phyloP scores from a whole-genome alignment of 2,797 vertebrate species.

The Hippoglossus hippoglossus region DNA sequence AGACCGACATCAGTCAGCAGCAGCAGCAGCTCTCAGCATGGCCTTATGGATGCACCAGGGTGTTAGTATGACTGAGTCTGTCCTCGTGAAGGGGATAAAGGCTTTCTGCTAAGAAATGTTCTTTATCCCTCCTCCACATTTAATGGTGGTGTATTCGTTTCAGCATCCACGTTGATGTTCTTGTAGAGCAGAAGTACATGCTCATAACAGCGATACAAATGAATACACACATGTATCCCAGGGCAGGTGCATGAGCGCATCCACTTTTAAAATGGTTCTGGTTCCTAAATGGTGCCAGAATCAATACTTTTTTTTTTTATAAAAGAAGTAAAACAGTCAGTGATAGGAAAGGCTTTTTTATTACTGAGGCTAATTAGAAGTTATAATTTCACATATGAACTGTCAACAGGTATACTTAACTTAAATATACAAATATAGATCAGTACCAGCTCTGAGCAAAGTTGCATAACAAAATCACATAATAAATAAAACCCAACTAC shows the following conservation, averaged over 20 bases:
- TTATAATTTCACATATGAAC: too few species aligned
- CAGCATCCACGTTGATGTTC: conserved; percentile 22
- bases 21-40: conserved; percentile 43
- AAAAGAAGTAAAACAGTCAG: too few species aligned
- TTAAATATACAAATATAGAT: too few species aligned
- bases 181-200: conserved; percentile 26
- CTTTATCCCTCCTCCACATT: conserved; percentile 24
- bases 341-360: too few species aligned
- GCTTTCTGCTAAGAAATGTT: conserved; percentile 35
- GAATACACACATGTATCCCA: conserved; percentile 5
- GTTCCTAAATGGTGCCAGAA: too few species aligned
- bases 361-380: too few species aligned
- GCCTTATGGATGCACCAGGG: conserved; percentile 33
- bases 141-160: conserved; percentile 13
- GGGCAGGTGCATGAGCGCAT: conserved; percentile 1
- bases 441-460: too few species aligned
- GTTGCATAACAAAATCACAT: too few species aligned
- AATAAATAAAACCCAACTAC: too few species aligned
- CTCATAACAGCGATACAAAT: conserved; percentile 9
- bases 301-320: too few species aligned
- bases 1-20: conserved; percentile 59
- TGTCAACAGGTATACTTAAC: too few species aligned
- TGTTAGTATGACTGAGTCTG: conserved; percentile 56
- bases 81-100: conserved; percentile 45
- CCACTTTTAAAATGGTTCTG: too few species aligned